phyloP scores from a whole-genome alignment of 2,113 vertebrate species.

The Labeo rohita region DNA sequence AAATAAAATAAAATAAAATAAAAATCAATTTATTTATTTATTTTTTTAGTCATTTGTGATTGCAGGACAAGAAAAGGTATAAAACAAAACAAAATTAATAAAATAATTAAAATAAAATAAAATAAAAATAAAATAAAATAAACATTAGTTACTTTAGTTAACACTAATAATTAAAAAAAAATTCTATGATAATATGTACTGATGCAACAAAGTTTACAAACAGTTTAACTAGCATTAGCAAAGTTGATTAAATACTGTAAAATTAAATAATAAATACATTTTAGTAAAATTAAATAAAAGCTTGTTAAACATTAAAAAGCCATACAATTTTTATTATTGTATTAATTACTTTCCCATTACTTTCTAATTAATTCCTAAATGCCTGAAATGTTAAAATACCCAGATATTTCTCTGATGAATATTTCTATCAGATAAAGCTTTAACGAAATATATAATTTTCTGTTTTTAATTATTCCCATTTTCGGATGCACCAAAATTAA shows the following conservation, averaged over 20 bases:
- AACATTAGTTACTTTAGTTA: background rate
- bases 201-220: too few relatives aligned
- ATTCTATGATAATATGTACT: too few relatives aligned
- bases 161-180: background rate
- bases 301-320: too few relatives aligned
- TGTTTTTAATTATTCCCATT: background rate
- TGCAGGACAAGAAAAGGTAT: too few relatives aligned
- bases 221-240: too few relatives aligned
- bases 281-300: too few relatives aligned
- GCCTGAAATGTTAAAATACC: background rate
- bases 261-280: too few relatives aligned
- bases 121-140: background rate
- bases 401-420: background rate
- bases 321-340: too few relatives aligned
- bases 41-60: too few relatives aligned
- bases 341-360: background rate
- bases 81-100: background rate
- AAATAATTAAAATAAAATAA: background rate
- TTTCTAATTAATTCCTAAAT: background rate
- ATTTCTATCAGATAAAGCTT: background rate
- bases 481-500: background rate
- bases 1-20: background rate
- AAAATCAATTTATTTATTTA: too few relatives aligned
- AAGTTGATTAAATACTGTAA: too few relatives aligned
- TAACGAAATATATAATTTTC: background rate